Evolutionary conservation across 2,797 vertebrate genomes (phyloP), one percentile per base, ranked within the genome.

Genomic region (Tenualosa thibaudeaui): DNA sequence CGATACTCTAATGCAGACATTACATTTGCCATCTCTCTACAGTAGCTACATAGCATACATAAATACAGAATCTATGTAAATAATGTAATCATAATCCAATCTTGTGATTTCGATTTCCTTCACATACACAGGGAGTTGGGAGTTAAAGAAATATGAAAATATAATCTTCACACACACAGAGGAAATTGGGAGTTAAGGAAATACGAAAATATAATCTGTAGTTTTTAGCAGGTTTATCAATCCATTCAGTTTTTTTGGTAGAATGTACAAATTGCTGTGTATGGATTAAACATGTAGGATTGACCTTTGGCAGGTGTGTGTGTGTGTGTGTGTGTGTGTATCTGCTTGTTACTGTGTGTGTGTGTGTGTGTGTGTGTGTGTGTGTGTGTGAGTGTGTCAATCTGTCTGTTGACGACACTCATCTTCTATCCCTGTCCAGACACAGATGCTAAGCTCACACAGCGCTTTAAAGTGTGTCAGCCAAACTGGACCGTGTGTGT

Each of bases 401-500:
- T 71, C 24, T 78, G 68, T 68, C 31, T 85, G n/a, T 51, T 49
- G 17, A 71, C 26, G 50, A 65, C 49, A 50, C 78, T 46, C 37
- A 83, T 83, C 81, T 75, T 81, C 3, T 83, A 87, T 83, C 37
- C 68, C 53, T 84, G 71, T 49, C 56, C 75, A 88, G 54, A 46
- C 51, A 84, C 75, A 88, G 54, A 31, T 40, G 84, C 51, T 13
- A 68, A 81, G 46, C 81, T 86, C 81, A 68, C 85, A 87, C 40
- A 3, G 84, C 82, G 82, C 81, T 8, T 24, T 24, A 85, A 85
- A 86, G 75, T 87, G 22, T 37, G 81, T 88, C 12, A 24, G 87
- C 87, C 89, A 93, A 93, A 46, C 5, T n/a, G 40, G 83, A 49
- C 49, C 24, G 24, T 43, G 37, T 24, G 24, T 46, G 46, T 46